A percentile compares a stretch with the other conserved stretches of the same genome.
Conservation (phyloP, 1,140 invertebrate species). For the Aphaenogaster ashmeadi region DNA sequence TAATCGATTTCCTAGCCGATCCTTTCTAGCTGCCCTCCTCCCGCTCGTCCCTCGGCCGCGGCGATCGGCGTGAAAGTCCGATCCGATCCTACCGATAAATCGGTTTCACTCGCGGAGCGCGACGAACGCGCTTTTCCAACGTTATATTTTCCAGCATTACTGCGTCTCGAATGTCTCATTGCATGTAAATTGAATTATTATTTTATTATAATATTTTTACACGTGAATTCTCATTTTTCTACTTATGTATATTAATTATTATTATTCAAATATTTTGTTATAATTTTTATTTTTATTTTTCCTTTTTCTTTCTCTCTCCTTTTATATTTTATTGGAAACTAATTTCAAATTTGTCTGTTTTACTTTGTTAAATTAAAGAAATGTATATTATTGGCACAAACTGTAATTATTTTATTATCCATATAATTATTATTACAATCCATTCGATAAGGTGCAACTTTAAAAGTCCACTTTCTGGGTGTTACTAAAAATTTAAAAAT, state of each 20-base stretch:
- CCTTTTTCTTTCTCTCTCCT: neutral
- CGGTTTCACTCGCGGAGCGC: slow-evolving; percentile 36
- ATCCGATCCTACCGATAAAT: slow-evolving; percentile 50
- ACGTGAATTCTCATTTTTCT: too few species aligned
- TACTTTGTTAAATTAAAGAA: neutral
- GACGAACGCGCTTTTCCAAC: slow-evolving; percentile 29
- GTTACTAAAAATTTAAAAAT: neutral
- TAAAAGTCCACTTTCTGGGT: neutral
- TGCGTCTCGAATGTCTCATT: neutral
- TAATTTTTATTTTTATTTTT: neutral
- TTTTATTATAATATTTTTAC: neutral
- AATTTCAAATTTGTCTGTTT: neutral
- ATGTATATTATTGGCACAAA: neutral
- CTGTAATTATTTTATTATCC: neutral
- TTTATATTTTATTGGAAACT: neutral
- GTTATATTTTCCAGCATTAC: neutral
- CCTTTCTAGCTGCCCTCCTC: slow-evolving; percentile 23
- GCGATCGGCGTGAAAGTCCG: slow-evolving; percentile 49
- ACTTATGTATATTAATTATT: neutral
- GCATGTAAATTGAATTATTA: neutral
- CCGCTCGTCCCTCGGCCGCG: neutral
- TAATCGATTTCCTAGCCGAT: slow-evolving; percentile 62
- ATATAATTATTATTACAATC: neutral
- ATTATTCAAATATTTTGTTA: slow-evolving; percentile 6
- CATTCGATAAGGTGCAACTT: neutral